These are phyloP conservation scores for Drosophila sturtevanti DNA, from an alignment of 1,140 invertebrate species.

Conservation along the genomic window DNA sequence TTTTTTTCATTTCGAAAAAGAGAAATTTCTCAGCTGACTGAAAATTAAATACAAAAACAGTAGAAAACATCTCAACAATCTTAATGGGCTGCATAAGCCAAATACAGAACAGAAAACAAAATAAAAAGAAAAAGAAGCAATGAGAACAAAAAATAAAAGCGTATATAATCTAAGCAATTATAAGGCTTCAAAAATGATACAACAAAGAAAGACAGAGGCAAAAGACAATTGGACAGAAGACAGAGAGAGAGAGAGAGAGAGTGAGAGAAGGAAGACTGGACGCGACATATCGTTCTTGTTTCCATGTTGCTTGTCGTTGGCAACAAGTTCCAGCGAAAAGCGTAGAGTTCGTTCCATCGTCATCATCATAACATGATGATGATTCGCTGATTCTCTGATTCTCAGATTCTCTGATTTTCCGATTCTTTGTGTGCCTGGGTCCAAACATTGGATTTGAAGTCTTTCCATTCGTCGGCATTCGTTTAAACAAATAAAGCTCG, in stretches of 20 bases:
- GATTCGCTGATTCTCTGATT: constrained; percentile 17
- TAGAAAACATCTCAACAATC: constrained; percentile 53
- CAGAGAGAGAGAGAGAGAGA: not conserved
- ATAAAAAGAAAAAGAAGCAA: constrained; percentile 16
- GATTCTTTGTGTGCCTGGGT: not conserved
- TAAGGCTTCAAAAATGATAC: constrained; percentile 64
- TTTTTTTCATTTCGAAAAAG: not conserved
- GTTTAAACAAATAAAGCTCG: constrained; percentile 76
- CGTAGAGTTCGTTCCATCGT: constrained; percentile 10
- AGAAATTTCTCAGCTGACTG: not conserved
- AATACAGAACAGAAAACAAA: constrained; percentile 58
- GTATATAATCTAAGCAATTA: constrained; percentile 65
- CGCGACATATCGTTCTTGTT: constrained; percentile 20
- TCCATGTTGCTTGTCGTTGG: constrained; percentile 14
- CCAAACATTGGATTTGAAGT: not conserved
- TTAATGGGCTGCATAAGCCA: constrained; percentile 71
- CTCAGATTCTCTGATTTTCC: constrained; percentile 3
- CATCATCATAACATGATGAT: constrained; percentile 15
- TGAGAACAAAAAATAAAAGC: not conserved
- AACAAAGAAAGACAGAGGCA: constrained; percentile 35
- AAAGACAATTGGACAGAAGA: not conserved
- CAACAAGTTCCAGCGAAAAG: constrained; percentile 62
- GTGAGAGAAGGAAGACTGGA: not conserved
- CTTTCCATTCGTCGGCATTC: constrained; percentile 58
- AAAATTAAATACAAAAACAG: constrained; percentile 4